phyloP scores from a whole-genome alignment of 2,797 vertebrate genomes.

The Poeciliopsis turneri region DNA sequence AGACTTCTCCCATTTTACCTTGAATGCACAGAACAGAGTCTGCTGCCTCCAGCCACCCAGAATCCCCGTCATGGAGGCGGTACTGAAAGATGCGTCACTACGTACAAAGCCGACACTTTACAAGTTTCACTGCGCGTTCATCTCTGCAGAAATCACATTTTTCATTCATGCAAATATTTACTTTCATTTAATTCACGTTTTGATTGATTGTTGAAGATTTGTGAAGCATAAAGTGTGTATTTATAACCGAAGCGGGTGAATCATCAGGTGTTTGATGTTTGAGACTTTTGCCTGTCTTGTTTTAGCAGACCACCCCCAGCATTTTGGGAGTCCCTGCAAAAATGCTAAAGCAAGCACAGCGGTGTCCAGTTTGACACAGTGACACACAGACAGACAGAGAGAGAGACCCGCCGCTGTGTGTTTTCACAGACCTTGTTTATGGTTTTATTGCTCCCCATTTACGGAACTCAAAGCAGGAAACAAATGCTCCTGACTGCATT shows the following conservation, averaged over 20 bases:
- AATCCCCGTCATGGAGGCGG: not conserved
- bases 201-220: not conserved
- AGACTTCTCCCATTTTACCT: not conserved
- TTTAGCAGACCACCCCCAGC: constrained; percentile 34
- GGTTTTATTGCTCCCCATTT: constrained; percentile 78
- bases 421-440: constrained; percentile 75
- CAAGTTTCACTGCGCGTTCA: not conserved
- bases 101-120: not conserved
- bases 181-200: not conserved
- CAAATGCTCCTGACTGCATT: constrained; percentile 75
- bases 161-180: not conserved
- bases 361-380: constrained; percentile 43
- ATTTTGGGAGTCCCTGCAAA: constrained; percentile 39
- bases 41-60: not conserved
- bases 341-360: constrained; percentile 50
- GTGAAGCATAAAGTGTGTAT: not conserved
- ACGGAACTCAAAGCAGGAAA: constrained; percentile 80
- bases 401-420: constrained; percentile 19
- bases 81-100: not conserved
- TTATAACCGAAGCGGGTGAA: not conserved
- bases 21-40: not conserved
- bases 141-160: not conserved
- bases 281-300: constrained; percentile 15
- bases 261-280: not conserved
- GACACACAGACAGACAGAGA: not conserved